Percentiles rank a stretch among this genome's conserved stretches.
These are phyloP conservation scores for Xanthorhoe spadicearia DNA, from an alignment of 2,888 invertebrate genomes.

Conservation along the genomic window DNA sequence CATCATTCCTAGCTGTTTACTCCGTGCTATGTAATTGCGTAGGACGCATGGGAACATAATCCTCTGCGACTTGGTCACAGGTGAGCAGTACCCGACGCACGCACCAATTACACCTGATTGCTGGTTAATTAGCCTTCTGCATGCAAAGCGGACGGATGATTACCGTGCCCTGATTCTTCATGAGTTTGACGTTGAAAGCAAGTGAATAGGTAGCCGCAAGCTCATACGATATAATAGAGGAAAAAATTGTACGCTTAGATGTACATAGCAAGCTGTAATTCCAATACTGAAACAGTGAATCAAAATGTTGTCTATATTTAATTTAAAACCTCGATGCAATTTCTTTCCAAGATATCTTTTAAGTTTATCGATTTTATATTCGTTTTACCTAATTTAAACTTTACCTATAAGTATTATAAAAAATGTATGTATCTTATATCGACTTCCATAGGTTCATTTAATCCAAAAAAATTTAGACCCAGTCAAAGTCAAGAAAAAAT, in stretches of 20 bases:
- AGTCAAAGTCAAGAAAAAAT: too few relatives aligned
- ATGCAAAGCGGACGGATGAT: constrained; percentile 28
- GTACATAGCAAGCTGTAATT: too few relatives aligned
- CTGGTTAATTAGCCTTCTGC: constrained; percentile 38
- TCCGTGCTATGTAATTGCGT: constrained; percentile 56
- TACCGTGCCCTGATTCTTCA: constrained; percentile 16
- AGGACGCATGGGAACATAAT: constrained; percentile 76
- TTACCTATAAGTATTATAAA: too few relatives aligned
- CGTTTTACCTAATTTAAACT: too few relatives aligned
- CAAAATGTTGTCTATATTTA: too few relatives aligned
- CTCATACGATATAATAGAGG: not conserved
- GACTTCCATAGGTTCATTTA: too few relatives aligned
- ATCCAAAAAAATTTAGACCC: too few relatives aligned
- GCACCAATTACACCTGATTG: constrained; percentile 40
- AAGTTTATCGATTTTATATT: too few relatives aligned
- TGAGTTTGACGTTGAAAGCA: constrained; percentile 1
- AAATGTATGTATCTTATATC: too few relatives aligned
- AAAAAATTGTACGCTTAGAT: not conserved
- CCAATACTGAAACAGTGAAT: too few relatives aligned
- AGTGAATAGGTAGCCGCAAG: not conserved
- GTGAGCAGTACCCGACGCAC: constrained; percentile 29
- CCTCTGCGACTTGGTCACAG: constrained; percentile 31
- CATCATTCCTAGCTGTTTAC: constrained; percentile 12
- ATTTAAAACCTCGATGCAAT: too few relatives aligned
- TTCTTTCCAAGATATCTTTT: too few relatives aligned